phyloP scores from a whole-genome alignment of 2,797 vertebrate species.

The Hippocampus kuda region DNA sequence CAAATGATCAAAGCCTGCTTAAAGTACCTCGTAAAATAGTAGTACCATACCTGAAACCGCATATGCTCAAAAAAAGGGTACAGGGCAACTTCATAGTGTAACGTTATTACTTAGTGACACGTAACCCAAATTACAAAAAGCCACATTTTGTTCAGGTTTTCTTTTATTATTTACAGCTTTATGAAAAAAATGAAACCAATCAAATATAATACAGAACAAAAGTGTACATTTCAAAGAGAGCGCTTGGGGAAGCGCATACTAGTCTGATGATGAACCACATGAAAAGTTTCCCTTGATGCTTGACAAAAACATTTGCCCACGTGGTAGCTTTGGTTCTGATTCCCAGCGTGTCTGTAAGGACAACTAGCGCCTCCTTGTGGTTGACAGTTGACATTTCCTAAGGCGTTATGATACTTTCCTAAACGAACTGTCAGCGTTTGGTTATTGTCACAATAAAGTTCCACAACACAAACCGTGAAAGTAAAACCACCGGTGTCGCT shows the following conservation, averaged over 20 bases:
- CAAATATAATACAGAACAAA: background rate
- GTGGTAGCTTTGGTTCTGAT: background rate
- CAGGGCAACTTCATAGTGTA: background rate
- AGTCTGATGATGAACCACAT: background rate
- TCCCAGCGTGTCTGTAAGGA: background rate
- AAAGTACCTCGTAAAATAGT: no score
- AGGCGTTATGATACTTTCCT: no score
- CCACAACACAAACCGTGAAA: background rate
- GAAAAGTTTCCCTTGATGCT: background rate
- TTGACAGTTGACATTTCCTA: no score
- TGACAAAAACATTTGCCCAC: background rate
- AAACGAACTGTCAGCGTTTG: no score
- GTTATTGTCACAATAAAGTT: background rate
- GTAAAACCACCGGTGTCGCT: background rate
- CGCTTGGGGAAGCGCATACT: background rate
- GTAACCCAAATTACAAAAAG: background rate
- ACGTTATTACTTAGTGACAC: no score
- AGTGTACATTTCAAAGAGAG: background rate
- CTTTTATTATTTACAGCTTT: background rate
- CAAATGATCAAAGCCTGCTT: no score
- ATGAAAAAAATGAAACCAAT: background rate
- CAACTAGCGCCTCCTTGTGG: constrained; percentile 9
- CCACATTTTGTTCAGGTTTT: background rate
- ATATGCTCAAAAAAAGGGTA: no score
- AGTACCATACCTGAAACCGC: no score